A percentile compares a stretch with the other conserved stretches of the same genome.
phyloP scores from a whole-genome alignment of 1,140 invertebrate species.

The Leptopilina boulardi region DNA sequence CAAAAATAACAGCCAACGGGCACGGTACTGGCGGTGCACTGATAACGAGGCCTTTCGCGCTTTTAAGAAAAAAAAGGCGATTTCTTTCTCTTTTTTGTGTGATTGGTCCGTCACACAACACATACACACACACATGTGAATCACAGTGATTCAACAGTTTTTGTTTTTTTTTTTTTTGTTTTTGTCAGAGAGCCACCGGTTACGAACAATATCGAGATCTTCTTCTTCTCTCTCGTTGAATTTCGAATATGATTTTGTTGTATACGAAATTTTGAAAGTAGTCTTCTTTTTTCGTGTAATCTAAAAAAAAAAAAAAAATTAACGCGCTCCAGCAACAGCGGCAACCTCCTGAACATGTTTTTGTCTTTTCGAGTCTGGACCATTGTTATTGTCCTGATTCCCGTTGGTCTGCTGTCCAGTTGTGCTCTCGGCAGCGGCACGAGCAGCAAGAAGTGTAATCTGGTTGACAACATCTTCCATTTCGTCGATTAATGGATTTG shows the following conservation, averaged over 20 bases:
- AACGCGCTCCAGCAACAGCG: conserved; percentile 67
- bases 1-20: conserved; percentile 68
- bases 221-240: conserved; percentile 33
- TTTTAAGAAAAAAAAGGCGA: conserved; percentile 21
- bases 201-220: conserved; percentile 29
- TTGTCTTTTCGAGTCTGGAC: conserved; percentile 67
- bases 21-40: conserved; percentile 52
- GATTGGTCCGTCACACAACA: conserved; percentile 51
- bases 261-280: not conserved
- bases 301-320: not conserved
- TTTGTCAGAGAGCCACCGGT: conserved; percentile 5
- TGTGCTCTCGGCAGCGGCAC: conserved; percentile 78
- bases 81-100: conserved; percentile 30
- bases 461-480: conserved; percentile 91
- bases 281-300: no score
- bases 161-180: no score
- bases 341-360: conserved; percentile 70
- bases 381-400: conserved; percentile 70
- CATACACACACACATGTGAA: conserved; percentile 23
- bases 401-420: conserved; percentile 57
- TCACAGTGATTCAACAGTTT: conserved; percentile 1
- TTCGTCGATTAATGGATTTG: conserved; percentile 82
- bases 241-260: not conserved
- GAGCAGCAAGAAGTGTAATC: conserved; percentile 85
- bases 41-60: conserved; percentile 39